Evolutionary conservation across 2,888 invertebrate species (phyloP).

Genomic region (Zaprionus obscuricornis): DNA sequence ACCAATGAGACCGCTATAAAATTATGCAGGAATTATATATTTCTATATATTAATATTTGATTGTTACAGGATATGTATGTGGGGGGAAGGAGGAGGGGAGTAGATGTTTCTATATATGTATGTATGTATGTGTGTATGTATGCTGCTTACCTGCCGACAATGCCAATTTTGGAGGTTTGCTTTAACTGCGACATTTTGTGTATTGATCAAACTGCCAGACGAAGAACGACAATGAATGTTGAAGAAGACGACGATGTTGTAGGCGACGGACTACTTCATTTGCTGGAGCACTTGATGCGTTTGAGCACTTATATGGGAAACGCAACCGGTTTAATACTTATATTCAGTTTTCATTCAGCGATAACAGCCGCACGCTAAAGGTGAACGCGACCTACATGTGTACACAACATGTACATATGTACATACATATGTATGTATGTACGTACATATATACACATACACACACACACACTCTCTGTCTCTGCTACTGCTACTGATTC

Average conservation of each 20-base stretch:
- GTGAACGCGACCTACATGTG: slow-evolving; percentile 62
- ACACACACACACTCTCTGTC: no score
- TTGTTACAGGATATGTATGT: not conserved
- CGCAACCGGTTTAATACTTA: slow-evolving; percentile 66
- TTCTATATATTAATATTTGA: not conserved
- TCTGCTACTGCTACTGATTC: no score
- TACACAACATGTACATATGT: not conserved
- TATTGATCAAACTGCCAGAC: not conserved
- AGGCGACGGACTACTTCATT: slow-evolving; percentile 24
- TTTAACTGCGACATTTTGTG: slow-evolving; percentile 60
- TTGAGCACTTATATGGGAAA: slow-evolving; percentile 39
- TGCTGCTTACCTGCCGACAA: slow-evolving; percentile 88
- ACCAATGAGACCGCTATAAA: slow-evolving; percentile 94
- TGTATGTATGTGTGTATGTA: not conserved
- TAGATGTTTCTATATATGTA: not conserved
- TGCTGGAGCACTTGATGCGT: slow-evolving; percentile 30
- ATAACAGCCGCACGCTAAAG: slow-evolving; percentile 66
- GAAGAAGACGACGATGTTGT: not conserved
- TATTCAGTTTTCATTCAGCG: slow-evolving; percentile 38
- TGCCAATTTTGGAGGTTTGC: slow-evolving; percentile 88
- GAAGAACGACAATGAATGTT: not conserved
- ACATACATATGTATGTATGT: slow-evolving; percentile 16
- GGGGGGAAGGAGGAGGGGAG: no score
- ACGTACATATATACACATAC: not conserved
- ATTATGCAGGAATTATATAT: not conserved